Base-by-base conservation (phyloP, 1,140 invertebrate genomes). In the Choristoneura fumiferana region DNA sequence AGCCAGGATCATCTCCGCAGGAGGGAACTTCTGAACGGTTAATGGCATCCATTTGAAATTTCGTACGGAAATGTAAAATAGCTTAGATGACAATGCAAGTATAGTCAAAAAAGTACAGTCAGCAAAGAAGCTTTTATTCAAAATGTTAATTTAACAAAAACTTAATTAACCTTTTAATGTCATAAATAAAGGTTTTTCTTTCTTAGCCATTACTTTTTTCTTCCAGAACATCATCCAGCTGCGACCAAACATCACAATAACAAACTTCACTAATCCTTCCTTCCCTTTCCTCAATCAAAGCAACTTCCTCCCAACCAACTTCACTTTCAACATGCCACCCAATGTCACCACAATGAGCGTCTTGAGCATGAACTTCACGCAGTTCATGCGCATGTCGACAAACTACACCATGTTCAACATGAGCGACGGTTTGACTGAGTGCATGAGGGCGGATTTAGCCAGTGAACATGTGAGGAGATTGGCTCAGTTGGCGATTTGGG, bases 381-480 rank as follows among this genome's bases (percentile, higher is more conserved):
- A 12, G 1, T 22, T 45, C 10, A n/a, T 55, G 36, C 4, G n/a
- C 1, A 37, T 55, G 36, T 18, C 36, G 13, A 9, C 13, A 8
- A 36, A 37, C 9, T 55, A 9, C 36, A 36, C 36, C 10, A 37
- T 37, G n/a, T 35, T 36, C 10, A 55, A 38, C 14, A 8, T 18
- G 38, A 43, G 22, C 53, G 17, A n/a, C 14, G 39, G 52, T 13
- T 8, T 9, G 5, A 13, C 13, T 2, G 33, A 43, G 3, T 86
- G 83, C 22, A 54, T 53, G 4, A 57, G 58, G 8, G 71, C 66
- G 0, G 70, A 67, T 0, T 57, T 63, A 1, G 59, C 63, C 5
- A 71, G 71, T 12, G 75, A 83, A 45, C 68, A 78, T 14, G 68
- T 83, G 0, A 56, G 77, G 0, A 52, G 73, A 1, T 54, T 80